Conservation (phyloP, 2,113 vertebrate genomes). For the Marcusenius ussheri region DNA sequence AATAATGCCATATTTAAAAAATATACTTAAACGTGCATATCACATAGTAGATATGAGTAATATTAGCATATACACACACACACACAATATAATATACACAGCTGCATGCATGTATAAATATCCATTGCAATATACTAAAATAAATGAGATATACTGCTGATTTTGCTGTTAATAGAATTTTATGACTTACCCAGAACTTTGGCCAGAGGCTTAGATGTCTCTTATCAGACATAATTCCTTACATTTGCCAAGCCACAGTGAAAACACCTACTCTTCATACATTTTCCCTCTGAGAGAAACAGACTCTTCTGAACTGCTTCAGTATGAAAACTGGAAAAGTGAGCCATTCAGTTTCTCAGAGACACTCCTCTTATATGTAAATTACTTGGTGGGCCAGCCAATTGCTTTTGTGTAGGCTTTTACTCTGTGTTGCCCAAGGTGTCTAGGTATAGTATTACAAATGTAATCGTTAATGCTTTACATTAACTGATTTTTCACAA, state of each 20-base stretch:
- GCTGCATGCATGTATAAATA: background rate
- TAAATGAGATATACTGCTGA: background rate
- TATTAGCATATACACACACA: background rate
- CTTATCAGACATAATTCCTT: slow-evolving; percentile 58
- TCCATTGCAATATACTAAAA: background rate
- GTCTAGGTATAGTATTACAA: background rate
- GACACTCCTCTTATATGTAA: slow-evolving; percentile 60
- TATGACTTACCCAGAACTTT: slow-evolving; percentile 59
- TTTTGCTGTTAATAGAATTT: background rate
- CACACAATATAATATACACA: background rate
- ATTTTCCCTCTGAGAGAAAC: slow-evolving; percentile 45
- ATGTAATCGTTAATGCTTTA: background rate
- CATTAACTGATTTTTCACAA: background rate
- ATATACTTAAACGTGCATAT: slow-evolving; percentile 18
- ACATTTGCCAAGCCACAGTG: slow-evolving; percentile 37
- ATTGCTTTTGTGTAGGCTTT: slow-evolving; percentile 35
- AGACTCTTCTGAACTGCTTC: slow-evolving; percentile 46
- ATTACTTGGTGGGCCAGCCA: slow-evolving; percentile 45
- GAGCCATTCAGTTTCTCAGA: slow-evolving; percentile 52
- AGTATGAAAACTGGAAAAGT: slow-evolving; percentile 54
- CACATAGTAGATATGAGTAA: background rate
- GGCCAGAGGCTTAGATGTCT: slow-evolving; percentile 47
- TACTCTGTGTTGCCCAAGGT: background rate
- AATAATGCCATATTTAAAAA: slow-evolving; percentile 26
- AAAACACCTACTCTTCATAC: slow-evolving; percentile 36